Conservation (phyloP, 2,888 invertebrate genomes). For the Ametastegia equiseti region DNA sequence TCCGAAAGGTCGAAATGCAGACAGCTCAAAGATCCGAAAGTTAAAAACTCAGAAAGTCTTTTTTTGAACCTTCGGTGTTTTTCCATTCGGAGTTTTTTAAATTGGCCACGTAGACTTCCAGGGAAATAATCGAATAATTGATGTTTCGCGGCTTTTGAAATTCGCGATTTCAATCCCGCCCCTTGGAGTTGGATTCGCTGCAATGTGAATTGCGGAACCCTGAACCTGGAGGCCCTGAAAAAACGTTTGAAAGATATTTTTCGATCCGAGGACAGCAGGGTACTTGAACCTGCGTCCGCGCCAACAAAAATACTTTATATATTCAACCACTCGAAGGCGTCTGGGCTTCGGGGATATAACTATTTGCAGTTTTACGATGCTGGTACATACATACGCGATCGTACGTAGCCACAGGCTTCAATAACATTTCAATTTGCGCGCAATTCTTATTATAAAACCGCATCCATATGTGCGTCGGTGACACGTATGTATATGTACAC, state of each 20-base stretch:
- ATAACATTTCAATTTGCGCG: conserved; percentile 48
- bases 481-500: not conserved
- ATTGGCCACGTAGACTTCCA: no score
- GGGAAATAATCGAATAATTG: no score
- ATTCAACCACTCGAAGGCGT: conserved; percentile 43
- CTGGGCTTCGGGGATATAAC: conserved; percentile 17
- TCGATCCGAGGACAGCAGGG: conserved; percentile 41
- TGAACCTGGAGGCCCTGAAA: conserved; percentile 17
- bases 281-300: conserved; percentile 33
- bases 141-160: no score
- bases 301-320: conserved; percentile 46
- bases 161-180: no score
- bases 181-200: no score
- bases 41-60: no score
- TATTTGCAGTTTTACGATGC: conserved; percentile 45
- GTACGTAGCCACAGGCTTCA: not conserved
- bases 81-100: no score
- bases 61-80: no score
- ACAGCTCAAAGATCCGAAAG: no score
- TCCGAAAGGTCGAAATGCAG: no score
- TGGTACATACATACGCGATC: not conserved
- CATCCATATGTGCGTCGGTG: not conserved
- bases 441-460: conserved; percentile 31
- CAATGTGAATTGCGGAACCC: conserved; percentile 11
- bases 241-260: conserved; percentile 35